Evolutionary conservation across 1,140 invertebrate genomes (phyloP).

Genomic region (Glomeris maerens): DNA sequence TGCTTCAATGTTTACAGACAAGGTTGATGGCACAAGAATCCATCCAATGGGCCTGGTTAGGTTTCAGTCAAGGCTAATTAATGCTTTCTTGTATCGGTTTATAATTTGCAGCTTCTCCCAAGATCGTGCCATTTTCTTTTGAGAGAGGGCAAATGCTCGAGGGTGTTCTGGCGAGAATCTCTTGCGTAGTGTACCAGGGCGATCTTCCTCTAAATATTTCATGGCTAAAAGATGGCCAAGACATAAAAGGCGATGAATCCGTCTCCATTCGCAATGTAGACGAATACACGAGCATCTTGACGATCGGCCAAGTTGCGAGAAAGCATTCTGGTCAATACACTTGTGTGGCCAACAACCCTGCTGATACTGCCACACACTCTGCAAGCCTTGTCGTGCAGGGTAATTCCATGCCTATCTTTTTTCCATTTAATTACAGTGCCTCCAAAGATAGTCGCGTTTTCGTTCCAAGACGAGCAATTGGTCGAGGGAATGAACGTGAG

Average conservation of each 20-base stretch:
- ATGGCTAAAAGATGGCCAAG: slow-evolving; percentile 50
- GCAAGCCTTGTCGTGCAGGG: slow-evolving; percentile 29
- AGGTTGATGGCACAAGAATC: too few species aligned
- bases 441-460: slow-evolving; percentile 34
- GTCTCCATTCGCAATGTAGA: slow-evolving; percentile 44
- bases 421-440: slow-evolving; percentile 27
- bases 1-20: too few species aligned
- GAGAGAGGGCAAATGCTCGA: slow-evolving; percentile 34
- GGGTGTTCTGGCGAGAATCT: slow-evolving; percentile 43
- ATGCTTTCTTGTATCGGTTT: background rate
- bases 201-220: slow-evolving; percentile 48
- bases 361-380: slow-evolving; percentile 25
- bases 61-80: too few species aligned
- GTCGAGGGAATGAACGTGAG: slow-evolving; percentile 33
- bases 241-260: slow-evolving; percentile 25
- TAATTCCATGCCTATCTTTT: slow-evolving; percentile 16
- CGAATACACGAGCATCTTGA: slow-evolving; percentile 46
- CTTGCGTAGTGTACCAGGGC: slow-evolving; percentile 75
- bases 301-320: slow-evolving; percentile 47
- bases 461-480: slow-evolving; percentile 27
- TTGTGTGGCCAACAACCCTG: slow-evolving; percentile 28
- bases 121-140: slow-evolving; percentile 35
- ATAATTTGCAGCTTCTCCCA: slow-evolving; percentile 38
- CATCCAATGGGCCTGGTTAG: too few species aligned
- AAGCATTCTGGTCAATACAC: slow-evolving; percentile 54